A percentile compares a stretch with the other conserved stretches of the same genome.
These are phyloP conservation scores for Troides aeacus DNA, from an alignment of 2,888 invertebrate genomes.

Conservation along the genomic window DNA sequence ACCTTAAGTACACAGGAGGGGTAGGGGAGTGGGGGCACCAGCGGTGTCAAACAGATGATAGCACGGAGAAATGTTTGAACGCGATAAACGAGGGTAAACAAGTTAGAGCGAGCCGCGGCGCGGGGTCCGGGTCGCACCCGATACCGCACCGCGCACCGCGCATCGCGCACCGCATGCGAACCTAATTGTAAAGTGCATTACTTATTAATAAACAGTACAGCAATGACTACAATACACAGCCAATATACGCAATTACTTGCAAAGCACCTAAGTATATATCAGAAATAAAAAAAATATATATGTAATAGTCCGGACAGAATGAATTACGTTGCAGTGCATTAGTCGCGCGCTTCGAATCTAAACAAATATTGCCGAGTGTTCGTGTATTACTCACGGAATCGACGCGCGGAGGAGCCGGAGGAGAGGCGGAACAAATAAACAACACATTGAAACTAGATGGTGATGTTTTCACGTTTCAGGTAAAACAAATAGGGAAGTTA, in stretches of 20 bases:
- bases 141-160: neutral
- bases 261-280: too few relatives aligned
- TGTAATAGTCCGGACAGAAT: too few relatives aligned
- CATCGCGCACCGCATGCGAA: neutral
- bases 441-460: too few relatives aligned
- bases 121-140: neutral
- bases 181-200: too few relatives aligned
- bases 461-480: too few relatives aligned
- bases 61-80: conserved; percentile 21
- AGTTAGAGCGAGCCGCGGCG: neutral
- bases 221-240: too few relatives aligned
- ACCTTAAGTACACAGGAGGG: conserved; percentile 7
- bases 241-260: too few relatives aligned
- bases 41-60: conserved; percentile 16
- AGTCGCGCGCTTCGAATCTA: conserved; percentile 1
- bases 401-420: neutral
- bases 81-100: conserved; percentile 24
- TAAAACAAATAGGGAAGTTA: too few relatives aligned
- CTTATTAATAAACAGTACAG: too few relatives aligned
- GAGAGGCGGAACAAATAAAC: too few relatives aligned
- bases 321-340: too few relatives aligned
- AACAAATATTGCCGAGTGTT: conserved; percentile 8
- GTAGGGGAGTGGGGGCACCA: neutral
- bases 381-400: conserved; percentile 10
- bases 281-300: too few relatives aligned